Base-by-base conservation (phyloP, 2,113 vertebrate species). In the Paramisgurnus dabryanus region DNA sequence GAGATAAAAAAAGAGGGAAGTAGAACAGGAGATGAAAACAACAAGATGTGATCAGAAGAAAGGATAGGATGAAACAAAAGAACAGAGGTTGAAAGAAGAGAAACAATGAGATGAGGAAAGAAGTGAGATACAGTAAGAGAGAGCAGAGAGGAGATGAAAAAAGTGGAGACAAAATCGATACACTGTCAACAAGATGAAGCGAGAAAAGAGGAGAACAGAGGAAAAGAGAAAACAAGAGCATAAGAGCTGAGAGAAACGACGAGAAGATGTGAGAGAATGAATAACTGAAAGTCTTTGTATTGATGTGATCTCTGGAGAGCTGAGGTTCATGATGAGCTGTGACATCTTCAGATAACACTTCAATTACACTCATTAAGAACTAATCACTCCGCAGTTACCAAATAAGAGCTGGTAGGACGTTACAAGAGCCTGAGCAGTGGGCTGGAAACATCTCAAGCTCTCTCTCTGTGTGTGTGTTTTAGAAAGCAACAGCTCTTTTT, bases 311-410 rank as follows among this genome's bases (percentile, higher is more conserved):
- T 50, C 9, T 50, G 12, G 12, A 50, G 3, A 12, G 12, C 9
- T 4, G 10, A 50, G 49, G 12, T 12, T 57, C 10, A 39, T 67
- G 63, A 74, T 66, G 15, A 61, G 50, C 45, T 6, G 47, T 72
- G 58, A 63, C 58, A 80, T 64, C 78, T 73, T 66, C 45, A 6
- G 17, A 73, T 49, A 81, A 67, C 49, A 75, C 71, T 75, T 53
- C 61, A 73, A 45, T 75, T 60, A 65, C 41, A 67, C 63, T 67
- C 10, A 67, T 66, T 80, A 80, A 73, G n/a, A 18, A 9, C 57
- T 66, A 65, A 53, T 55, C 43, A 60, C 40, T 75, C 12, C 41
- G 58, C 50, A 43, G 53, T 58, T 67, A 57, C 49, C 69, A 47
- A 50, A 60, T 45, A 73, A 34, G 68, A 73, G 17, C 60, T 49